These are phyloP conservation scores for Actias luna DNA, from an alignment of 2,888 invertebrate genomes.

Conservation along the genomic window DNA sequence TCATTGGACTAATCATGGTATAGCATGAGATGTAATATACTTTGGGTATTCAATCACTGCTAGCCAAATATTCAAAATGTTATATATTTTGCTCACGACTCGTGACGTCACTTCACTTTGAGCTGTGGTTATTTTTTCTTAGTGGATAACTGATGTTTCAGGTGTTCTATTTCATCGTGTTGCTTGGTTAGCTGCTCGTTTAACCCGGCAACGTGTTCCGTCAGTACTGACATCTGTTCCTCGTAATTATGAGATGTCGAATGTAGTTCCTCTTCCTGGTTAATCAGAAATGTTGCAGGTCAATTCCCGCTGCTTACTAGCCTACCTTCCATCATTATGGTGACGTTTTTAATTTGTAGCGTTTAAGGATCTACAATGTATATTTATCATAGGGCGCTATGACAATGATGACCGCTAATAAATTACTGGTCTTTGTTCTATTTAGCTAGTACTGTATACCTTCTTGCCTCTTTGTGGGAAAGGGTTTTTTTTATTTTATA, in stretches of 20 bases:
- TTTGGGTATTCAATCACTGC: background rate
- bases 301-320: background rate
- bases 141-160: slow-evolving; percentile 82
- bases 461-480: too few species aligned
- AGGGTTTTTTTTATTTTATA: too few species aligned
- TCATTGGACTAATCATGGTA: background rate
- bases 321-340: background rate
- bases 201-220: slow-evolving; percentile 84
- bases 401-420: too few species aligned
- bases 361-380: too few species aligned
- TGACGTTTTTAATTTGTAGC: background rate
- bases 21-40: background rate
- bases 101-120: background rate
- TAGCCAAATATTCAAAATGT: background rate
- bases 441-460: too few species aligned
- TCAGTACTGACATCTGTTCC: slow-evolving; percentile 83
- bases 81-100: background rate
- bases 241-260: slow-evolving; percentile 85
- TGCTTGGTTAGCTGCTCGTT: slow-evolving; percentile 92
- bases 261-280: slow-evolving; percentile 83
- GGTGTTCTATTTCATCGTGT: slow-evolving; percentile 88
- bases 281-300: background rate
- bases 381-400: too few species aligned
- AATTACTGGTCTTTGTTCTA: too few species aligned
- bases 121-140: slow-evolving; percentile 67